Percentiles rank a stretch among this genome's conserved stretches.
phyloP scores from a whole-genome alignment of 2,888 invertebrate species.

The Oxyscelio sp. region DNA sequence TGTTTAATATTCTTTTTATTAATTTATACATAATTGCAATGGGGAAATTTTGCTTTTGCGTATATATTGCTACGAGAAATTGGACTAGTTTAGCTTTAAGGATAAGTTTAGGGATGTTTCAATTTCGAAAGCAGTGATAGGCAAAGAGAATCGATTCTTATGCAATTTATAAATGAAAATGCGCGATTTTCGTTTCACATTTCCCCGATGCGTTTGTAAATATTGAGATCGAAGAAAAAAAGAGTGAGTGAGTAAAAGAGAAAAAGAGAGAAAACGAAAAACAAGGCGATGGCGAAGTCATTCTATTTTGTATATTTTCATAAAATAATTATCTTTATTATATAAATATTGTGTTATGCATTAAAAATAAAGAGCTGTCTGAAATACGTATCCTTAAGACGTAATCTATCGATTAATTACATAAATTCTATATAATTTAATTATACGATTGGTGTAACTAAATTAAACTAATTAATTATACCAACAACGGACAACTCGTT shows the following conservation, averaged over 20 bases:
- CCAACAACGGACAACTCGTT: no score
- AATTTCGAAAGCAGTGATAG: not conserved
- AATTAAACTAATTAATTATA: no score
- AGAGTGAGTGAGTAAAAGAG: not conserved
- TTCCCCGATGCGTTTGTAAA: not conserved
- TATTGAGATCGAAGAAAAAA: not conserved
- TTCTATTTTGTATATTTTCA: not conserved
- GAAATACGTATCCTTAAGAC: no score
- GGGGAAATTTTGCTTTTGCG: no score
- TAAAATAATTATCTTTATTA: not conserved
- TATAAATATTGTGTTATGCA: not conserved
- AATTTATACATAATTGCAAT: no score
- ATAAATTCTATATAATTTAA: not conserved
- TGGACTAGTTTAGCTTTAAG: no score
- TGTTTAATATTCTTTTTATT: no score
- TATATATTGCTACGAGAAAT: no score
- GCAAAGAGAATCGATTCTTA: no score
- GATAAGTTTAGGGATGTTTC: no score
- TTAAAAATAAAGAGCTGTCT: no score
- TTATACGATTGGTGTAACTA: not conserved
- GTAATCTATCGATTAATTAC: no score
- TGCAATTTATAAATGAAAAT: not conserved
- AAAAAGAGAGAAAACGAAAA: not conserved
- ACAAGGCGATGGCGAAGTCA: not conserved
- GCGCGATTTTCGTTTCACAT: constrained; percentile 28